Conservation (phyloP, 2,888 invertebrate species). For the Troilus luridus region DNA sequence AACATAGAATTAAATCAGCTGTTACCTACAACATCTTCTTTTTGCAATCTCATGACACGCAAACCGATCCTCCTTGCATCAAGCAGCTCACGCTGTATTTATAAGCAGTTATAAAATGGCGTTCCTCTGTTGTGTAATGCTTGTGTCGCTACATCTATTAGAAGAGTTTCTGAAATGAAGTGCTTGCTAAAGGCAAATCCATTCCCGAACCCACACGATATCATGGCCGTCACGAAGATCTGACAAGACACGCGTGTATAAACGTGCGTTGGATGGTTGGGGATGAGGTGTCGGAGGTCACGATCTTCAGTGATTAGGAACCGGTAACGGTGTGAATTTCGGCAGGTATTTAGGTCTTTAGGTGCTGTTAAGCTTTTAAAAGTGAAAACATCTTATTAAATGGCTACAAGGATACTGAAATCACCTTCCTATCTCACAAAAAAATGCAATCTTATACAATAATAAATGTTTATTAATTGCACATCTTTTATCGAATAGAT, state of each 20-base stretch:
- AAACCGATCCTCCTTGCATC: neutral
- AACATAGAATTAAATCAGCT: too few relatives aligned
- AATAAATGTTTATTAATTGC: too few relatives aligned
- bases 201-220: neutral
- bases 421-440: too few relatives aligned
- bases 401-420: too few relatives aligned
- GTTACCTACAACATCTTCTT: neutral
- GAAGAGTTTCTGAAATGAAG: neutral
- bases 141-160: neutral
- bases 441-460: too few relatives aligned
- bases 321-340: conserved; percentile 4
- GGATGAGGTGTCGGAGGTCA: conserved; percentile 6
- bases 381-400: too few relatives aligned
- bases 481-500: too few relatives aligned
- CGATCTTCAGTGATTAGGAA: neutral
- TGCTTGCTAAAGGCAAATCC: neutral
- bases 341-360: neutral
- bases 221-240: conserved; percentile 26
- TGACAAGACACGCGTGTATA: conserved; percentile 4
- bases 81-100: neutral
- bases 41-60: neutral
- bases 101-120: neutral
- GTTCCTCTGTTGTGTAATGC: neutral
- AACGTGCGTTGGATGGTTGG: conserved; percentile 1
- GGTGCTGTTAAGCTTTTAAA: too few relatives aligned